Percentiles rank a stretch among this genome's conserved stretches.
Conservation (phyloP, 2,888 invertebrate genomes). For the Athripsodes cinereus region DNA sequence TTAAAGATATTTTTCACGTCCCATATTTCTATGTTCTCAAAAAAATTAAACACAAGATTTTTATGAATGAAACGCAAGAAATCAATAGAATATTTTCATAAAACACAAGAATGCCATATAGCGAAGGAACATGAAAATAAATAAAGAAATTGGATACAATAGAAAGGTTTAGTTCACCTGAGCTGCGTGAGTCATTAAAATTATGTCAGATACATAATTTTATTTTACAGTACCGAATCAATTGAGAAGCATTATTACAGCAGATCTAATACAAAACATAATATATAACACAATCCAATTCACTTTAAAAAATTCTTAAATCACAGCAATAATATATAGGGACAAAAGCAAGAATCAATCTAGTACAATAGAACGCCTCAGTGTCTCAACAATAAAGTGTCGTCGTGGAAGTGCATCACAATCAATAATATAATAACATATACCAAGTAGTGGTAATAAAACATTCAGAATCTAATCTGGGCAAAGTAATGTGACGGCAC, state of each 20-base stretch:
- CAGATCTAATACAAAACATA: neutral
- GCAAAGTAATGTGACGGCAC: conserved; percentile 18
- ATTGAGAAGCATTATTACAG: neutral
- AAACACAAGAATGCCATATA: too few species aligned
- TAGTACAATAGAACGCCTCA: too few species aligned
- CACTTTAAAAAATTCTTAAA: neutral
- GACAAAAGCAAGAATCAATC: too few species aligned
- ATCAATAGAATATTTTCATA: too few species aligned
- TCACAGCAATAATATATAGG: too few species aligned
- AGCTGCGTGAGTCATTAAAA: neutral
- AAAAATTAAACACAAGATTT: too few species aligned
- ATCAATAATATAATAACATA: neutral
- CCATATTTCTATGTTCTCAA: too few species aligned
- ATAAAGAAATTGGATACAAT: neutral
- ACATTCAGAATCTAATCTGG: conserved; percentile 19
- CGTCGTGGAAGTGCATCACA: neutral
- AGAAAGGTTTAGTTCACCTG: neutral
- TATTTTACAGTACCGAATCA: neutral
- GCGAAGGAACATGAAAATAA: too few species aligned
- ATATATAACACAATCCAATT: neutral
- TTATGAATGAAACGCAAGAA: too few species aligned
- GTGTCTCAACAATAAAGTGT: too few species aligned
- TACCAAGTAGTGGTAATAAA: conserved; percentile 1
- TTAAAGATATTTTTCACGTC: too few species aligned
- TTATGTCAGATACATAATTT: neutral